Conservation (phyloP, 1,140 invertebrate genomes). For the Saccostrea cuccullata region DNA sequence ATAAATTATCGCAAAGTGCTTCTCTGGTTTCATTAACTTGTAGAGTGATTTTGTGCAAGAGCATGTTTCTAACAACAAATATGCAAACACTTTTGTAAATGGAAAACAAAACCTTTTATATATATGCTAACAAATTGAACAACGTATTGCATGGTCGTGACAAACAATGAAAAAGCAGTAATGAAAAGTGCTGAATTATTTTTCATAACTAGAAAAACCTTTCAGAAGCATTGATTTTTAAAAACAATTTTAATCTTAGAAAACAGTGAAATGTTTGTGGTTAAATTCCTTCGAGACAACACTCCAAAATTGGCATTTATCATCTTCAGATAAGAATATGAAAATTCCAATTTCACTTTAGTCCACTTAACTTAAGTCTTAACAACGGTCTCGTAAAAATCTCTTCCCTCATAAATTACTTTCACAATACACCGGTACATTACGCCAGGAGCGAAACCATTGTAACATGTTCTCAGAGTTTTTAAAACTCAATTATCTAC, state of each 20-base stretch:
- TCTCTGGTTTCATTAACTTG: background rate
- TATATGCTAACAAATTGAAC: background rate
- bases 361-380: constrained; percentile 22
- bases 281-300: constrained; percentile 30
- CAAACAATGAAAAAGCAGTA: background rate
- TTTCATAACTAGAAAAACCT: background rate
- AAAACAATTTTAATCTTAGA: background rate
- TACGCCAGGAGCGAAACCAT: background rate
- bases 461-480: background rate
- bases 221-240: background rate
- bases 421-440: background rate
- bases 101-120: constrained; percentile 30
- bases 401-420: background rate
- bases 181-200: background rate
- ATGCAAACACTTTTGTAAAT: background rate
- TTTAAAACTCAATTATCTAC: background rate
- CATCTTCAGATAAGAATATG: constrained; percentile 30
- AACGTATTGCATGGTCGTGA: background rate
- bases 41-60: background rate
- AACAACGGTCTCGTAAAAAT: constrained; percentile 15
- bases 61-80: constrained; percentile 25
- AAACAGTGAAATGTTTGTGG: background rate
- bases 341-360: constrained; percentile 34
- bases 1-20: background rate
- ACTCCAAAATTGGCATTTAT: constrained; percentile 31